phyloP scores from a whole-genome alignment of 2,797 vertebrate genomes.

The Xerus rutilus region DNA sequence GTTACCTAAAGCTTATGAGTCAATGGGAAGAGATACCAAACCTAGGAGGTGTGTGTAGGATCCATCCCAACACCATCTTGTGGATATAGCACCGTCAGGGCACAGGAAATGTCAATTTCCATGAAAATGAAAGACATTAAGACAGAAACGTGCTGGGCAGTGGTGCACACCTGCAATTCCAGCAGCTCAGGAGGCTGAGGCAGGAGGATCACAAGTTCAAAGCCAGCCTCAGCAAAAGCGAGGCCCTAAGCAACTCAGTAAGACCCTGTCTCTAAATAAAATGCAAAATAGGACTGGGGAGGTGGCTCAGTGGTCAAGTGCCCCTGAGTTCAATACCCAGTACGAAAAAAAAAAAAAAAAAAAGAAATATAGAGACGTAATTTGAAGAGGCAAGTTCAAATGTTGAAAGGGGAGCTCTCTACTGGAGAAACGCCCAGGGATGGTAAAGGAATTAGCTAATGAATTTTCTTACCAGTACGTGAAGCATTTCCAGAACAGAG shows the following conservation, averaged over 20 bases:
- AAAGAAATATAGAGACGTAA: too few relatives aligned
- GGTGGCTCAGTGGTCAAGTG: too few relatives aligned
- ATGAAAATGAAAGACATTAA: conserved; percentile 9
- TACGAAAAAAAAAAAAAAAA: too few relatives aligned
- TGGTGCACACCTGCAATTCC: too few relatives aligned
- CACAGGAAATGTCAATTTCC: not conserved
- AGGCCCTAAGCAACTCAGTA: too few relatives aligned
- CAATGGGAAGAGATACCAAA: conserved; percentile 50
- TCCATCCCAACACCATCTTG: not conserved
- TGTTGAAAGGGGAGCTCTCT: not conserved
- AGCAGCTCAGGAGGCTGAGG: too few relatives aligned
- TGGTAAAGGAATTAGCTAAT: not conserved
- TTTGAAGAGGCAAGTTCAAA: not conserved
- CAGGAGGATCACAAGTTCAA: too few relatives aligned
- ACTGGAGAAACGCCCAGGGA: accelerated
- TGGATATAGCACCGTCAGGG: conserved; percentile 51
- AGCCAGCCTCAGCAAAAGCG: too few relatives aligned
- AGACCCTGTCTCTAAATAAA: too few relatives aligned
- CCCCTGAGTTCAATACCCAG: too few relatives aligned
- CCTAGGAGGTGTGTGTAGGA: not conserved
- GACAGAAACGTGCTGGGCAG: not conserved
- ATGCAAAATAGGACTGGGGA: too few relatives aligned
- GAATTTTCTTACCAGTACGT: not conserved
- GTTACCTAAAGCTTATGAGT: conserved; percentile 1
- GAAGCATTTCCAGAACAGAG: not conserved